Base-by-base conservation (phyloP, 2,888 invertebrate genomes). In the Chorisops tibialis region DNA sequence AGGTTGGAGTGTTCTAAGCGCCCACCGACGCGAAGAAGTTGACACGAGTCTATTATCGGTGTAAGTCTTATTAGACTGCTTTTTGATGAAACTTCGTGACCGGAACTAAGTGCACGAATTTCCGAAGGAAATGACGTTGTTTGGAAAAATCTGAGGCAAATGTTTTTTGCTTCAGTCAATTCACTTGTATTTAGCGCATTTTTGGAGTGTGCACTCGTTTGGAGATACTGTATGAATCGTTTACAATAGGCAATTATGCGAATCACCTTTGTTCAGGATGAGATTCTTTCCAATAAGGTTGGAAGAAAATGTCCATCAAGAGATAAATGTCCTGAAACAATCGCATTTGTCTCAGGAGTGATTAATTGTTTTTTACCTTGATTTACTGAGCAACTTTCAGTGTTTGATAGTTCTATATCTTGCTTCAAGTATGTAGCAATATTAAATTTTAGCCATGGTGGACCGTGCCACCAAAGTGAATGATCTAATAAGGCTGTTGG, bases 391-490 rank as follows among this genome's bases (percentile, higher is more conserved):
- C 39, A 12, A 39, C n/a, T 39, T 39, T 16, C 16, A 39, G n/a
- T 39, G 39, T 3, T 14, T 16, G n/a, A 14, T 4, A 16, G 39
- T 39, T 39, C n/a, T 6, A 24, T 39, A 39, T 41, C 16, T 14
- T 16, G 5, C 16, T 11, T n/a, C n/a, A n/a, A 19, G 37, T 2
- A 45, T 14, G 37, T 52, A n/a, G 18, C 12, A 41, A 35, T 37
- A 21, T 43, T 43, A 22, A 41, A 16, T 16, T 60, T 59, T 74
- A 69, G 79, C 65, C 63, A 64, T 61, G 49, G 16, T 62, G 49
- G 19, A 12, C 39, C 48, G 48, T 56, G 30, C 6, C 39, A 7
- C 18, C 62, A 49, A 50, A 65, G 65, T 6, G 4, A 38, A 9
- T 37, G 11, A 3, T 5, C 24, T 7, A 24, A 24, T 24, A 7